Evolutionary conservation across 2,888 invertebrate genomes (phyloP), one percentile per base, ranked within the genome.

Genomic region (Meghimatium bilineatum): DNA sequence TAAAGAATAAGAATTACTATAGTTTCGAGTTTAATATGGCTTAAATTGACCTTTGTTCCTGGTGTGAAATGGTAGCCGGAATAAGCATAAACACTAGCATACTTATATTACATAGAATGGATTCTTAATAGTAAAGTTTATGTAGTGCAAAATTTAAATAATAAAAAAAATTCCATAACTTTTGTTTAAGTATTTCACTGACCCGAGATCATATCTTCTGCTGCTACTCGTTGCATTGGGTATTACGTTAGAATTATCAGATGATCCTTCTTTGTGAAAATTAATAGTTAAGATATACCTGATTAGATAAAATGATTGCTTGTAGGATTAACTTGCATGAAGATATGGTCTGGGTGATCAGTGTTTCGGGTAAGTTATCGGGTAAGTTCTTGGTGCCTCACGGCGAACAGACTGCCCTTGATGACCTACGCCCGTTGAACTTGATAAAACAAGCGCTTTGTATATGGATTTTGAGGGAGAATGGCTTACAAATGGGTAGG

Each of bases 331-430:
- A n/a, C n/a, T n/a, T 44, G 5, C n/a, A 32, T 49, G 76, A 84
- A 83, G 78, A 67, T 83, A 71, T 78, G 78, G 72, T 83, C 63
- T 63, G 79, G 78, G 38, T n/a, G 26, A 69, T 85, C 79, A 29
- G 79, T 75, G 79, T 56, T 79, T 75, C 81, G 86, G 88, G 88
- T 87, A 87, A 86, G 88, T 86, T 87, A 83, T 85, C 84, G 86
- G 86, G 88, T 88, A 88, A 88, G 88, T 88, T 81, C 66, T 76
- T 77, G 85, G 85, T 85, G 83, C 83, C 83, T 78, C 78, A 79
- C 34, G 83, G 83, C 83, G 78, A 49, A 83, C 78, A 63, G 78
- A 78, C 72, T 78, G 83, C 83, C 83, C 78, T 78, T 34, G 78
- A 77, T 77, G 83, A 78, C 77, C 78, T 72, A 78, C 83, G 72